A percentile compares a stretch with the other conserved stretches of the same genome.
phyloP scores from a whole-genome alignment of 2,113 vertebrate genomes.

The Petromus typicus region DNA sequence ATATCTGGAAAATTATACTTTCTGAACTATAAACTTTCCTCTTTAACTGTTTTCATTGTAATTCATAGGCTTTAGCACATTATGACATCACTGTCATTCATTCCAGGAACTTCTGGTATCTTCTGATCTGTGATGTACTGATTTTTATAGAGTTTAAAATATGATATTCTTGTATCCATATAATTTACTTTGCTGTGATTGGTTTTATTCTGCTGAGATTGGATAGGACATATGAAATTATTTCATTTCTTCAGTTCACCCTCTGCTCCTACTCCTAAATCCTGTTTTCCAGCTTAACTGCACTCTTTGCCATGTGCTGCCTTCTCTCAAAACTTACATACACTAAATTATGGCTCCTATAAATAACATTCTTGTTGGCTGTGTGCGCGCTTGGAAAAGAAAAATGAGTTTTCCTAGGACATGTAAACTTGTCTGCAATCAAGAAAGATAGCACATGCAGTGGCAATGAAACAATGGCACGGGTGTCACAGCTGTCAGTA shows the following conservation, averaged over 20 bases:
- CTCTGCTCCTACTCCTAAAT: not conserved
- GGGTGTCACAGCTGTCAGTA: not conserved
- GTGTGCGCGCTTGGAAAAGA: not conserved
- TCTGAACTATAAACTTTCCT: not conserved
- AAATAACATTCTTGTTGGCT: not conserved
- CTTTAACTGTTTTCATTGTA: not conserved
- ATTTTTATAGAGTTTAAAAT: not conserved
- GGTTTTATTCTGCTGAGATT: not conserved
- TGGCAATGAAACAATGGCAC: not conserved
- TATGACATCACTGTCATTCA: not conserved
- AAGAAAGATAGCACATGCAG: not conserved
- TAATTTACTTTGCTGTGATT: not conserved
- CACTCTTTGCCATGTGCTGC: fast-evolving
- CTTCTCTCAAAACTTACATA: not conserved
- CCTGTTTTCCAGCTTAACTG: not conserved
- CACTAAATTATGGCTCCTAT: not conserved
- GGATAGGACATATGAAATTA: not conserved
- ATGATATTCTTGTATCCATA: not conserved
- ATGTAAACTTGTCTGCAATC: not conserved
- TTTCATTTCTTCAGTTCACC: not conserved
- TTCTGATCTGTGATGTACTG: not conserved
- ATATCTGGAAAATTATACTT: not conserved
- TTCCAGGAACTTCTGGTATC: not conserved
- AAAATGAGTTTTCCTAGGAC: not conserved
- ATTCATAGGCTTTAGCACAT: not conserved